phyloP scores from a whole-genome alignment of 2,113 vertebrate genomes.

The Psophia crepitans region DNA sequence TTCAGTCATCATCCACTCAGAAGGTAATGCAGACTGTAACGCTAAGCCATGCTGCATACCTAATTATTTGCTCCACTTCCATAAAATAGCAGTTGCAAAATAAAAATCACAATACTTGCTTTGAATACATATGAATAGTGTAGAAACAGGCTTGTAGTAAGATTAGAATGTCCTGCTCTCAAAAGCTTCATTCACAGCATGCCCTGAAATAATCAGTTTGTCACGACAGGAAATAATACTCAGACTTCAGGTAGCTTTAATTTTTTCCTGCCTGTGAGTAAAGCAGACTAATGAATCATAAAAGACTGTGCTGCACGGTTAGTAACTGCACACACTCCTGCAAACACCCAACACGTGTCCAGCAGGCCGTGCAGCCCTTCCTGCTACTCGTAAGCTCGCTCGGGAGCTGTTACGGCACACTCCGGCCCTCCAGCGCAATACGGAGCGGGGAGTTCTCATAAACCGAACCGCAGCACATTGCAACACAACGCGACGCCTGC shows the following conservation, averaged over 20 bases:
- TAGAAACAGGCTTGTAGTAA: neutral
- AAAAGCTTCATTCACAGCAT: neutral
- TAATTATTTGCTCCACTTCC: neutral
- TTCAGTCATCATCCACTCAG: neutral
- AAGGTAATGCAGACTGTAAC: neutral
- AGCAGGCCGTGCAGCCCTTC: neutral
- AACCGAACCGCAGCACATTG: fast-evolving
- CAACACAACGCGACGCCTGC: fast-evolving
- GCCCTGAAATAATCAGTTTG: neutral
- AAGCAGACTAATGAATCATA: neutral
- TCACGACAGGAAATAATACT: neutral
- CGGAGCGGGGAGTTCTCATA: neutral
- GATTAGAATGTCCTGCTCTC: neutral
- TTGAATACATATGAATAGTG: neutral
- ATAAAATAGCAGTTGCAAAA: conserved; percentile 1
- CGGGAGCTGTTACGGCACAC: fast-evolving
- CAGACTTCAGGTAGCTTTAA: neutral
- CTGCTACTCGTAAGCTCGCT: fast-evolving
- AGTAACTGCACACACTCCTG: neutral
- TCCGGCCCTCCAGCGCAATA: neutral
- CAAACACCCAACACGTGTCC: neutral
- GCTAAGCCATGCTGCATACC: neutral
- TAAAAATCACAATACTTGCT: neutral
- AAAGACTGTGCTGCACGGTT: neutral
- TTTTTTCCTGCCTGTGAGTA: neutral